Base-by-base conservation (phyloP, 2,888 invertebrate genomes). In the Gastrophysa polygoni region DNA sequence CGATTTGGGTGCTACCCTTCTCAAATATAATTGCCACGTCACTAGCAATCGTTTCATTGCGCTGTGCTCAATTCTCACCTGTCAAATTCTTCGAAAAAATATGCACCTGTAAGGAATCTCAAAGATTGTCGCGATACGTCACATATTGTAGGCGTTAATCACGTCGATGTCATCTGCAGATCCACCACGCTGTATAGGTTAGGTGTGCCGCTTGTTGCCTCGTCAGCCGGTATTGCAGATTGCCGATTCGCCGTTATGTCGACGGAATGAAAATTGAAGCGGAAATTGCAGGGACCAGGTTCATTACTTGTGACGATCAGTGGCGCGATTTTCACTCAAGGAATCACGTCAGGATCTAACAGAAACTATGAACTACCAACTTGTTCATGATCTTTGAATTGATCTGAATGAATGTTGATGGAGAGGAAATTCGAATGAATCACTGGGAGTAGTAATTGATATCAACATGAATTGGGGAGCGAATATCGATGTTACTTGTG, bases 81-180 rank as follows among this genome's bases (percentile, higher is more conserved):
- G 18, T 18, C 16, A 10, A 16, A 46, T 46, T 18, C n/a, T 46
- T 20, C 21, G 18, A 21, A 21, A 10, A 18, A 46, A 46, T 46
- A 17, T 46, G 11, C 11, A 46, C 21, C 18, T 46, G 5, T 2
- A 8, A 3, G 11, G 11, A 65, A 64, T 68, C 68, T 70, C 62
- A 68, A 62, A 68, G 70, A 61, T 59, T 49, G 58, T 50, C 51
- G 44, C 10, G 18, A 44, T 18, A 46, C 21, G 46, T 46, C 46
- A 46, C 21, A 20, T 46, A n/a, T n/a, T n/a, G 20, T 46, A 21
- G 21, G 11, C 21, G 2, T 21, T 21, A 46, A 46, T 46, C 46
- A 20, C n/a, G 21, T 20, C 17, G 20, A 46, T 46, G 46, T 46
- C 46, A 46, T n/a, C 46, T 2, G 46, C 46, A 46, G 46, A 18